These are phyloP conservation scores for Diorhabda elongata DNA, from an alignment of 1,140 invertebrate genomes.

Conservation along the genomic window DNA sequence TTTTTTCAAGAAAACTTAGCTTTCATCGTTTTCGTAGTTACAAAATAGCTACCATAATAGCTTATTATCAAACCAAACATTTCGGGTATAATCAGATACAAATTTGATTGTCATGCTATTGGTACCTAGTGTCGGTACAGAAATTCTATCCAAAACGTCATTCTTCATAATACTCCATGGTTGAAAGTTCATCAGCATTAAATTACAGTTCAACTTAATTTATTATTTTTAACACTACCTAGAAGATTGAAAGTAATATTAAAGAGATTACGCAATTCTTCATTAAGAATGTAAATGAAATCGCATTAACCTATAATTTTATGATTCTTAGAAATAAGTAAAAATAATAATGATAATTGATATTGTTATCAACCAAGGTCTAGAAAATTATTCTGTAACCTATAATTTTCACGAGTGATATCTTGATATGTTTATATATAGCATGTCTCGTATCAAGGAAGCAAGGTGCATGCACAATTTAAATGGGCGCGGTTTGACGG, in stretches of 20 bases:
- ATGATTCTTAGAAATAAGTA: slow-evolving; percentile 3
- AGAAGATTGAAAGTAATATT: slow-evolving; percentile 11
- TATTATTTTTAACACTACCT: background rate
- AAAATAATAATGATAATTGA: slow-evolving; percentile 16
- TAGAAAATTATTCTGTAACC: slow-evolving; percentile 11
- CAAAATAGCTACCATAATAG: too few species aligned
- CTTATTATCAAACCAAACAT: too few species aligned
- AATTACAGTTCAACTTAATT: too few species aligned
- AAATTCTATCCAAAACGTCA: too few species aligned
- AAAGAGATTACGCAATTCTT: slow-evolving; percentile 5
- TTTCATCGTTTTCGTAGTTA: too few species aligned
- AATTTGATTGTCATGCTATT: too few species aligned
- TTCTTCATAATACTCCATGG: too few species aligned
- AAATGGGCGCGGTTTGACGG: background rate
- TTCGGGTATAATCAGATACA: too few species aligned
- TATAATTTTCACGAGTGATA: slow-evolving; percentile 8
- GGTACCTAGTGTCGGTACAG: too few species aligned
- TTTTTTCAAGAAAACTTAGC: too few species aligned
- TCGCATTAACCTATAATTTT: slow-evolving; percentile 11
- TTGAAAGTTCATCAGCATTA: too few species aligned
- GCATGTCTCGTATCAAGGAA: background rate
- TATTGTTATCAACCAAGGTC: slow-evolving; percentile 17
- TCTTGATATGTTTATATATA: background rate
- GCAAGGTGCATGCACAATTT: background rate
- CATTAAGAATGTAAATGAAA: slow-evolving; percentile 14